Conservation (phyloP, 1,140 invertebrate species). For the Orius insidiosus region DNA sequence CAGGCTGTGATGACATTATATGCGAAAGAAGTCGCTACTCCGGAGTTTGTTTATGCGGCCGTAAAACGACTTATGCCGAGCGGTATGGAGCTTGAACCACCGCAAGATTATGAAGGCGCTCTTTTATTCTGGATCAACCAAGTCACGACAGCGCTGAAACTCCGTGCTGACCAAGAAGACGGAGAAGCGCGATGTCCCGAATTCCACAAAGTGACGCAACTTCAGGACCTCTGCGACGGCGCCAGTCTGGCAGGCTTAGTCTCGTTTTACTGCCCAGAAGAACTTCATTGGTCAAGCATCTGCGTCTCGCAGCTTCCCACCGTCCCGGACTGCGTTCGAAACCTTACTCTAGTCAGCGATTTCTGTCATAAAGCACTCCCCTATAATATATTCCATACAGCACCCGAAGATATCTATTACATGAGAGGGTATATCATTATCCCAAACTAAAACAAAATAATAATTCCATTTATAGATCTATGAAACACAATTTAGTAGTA, state of each 20-base stretch:
- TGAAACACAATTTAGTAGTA: constrained; percentile 83
- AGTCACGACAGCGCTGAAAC: constrained; percentile 56
- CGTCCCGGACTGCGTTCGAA: constrained; percentile 82
- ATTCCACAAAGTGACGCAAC: constrained; percentile 33
- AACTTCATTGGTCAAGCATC: constrained; percentile 56
- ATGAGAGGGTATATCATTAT: constrained; percentile 63
- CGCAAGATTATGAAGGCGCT: constrained; percentile 64
- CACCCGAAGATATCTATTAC: constrained; percentile 89
- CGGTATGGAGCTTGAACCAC: constrained; percentile 25
- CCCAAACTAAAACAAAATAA: too few species aligned
- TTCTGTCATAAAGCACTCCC: constrained; percentile 76
- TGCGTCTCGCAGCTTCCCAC: constrained; percentile 50
- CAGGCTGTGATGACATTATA: constrained; percentile 93
- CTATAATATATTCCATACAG: constrained; percentile 83
- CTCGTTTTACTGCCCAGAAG: constrained; percentile 85
- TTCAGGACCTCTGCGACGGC: constrained; percentile 77
- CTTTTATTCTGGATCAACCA: constrained; percentile 84
- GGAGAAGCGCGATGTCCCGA: constrained; percentile 9
- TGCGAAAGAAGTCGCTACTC: constrained; percentile 79
- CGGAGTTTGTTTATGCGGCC: constrained; percentile 71
- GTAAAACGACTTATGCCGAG: constrained; percentile 48
- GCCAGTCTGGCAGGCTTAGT: constrained; percentile 75
- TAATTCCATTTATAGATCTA: constrained; percentile 47
- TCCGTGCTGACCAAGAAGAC: constrained; percentile 34
- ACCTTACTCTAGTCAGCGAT: constrained; percentile 72